Evolutionary conservation across 23 tunicate genomes (phyloP).

Genomic region (Oikopleura dioica): DNA sequence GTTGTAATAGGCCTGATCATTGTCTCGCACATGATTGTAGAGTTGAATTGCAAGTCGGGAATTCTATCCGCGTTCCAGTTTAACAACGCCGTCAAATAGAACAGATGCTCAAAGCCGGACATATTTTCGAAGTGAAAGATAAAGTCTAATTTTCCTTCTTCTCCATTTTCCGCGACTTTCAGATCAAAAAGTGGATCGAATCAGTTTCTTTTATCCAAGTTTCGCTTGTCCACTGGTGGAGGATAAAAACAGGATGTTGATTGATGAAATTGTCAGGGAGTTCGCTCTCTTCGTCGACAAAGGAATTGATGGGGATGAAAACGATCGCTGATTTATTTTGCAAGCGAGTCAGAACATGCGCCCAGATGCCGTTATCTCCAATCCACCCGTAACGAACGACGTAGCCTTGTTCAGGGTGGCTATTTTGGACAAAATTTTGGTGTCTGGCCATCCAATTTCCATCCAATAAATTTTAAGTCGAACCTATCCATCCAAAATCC

Average conservation of each 20-base stretch:
- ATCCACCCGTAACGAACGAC: constrained; percentile 1
- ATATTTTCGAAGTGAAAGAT: not conserved
- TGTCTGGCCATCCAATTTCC: too few relatives aligned
- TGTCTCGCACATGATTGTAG: not conserved
- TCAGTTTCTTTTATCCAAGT: not conserved
- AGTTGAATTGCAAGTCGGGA: not conserved
- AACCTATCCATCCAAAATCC: too few relatives aligned
- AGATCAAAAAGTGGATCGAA: too few relatives aligned
- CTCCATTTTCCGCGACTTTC: not conserved
- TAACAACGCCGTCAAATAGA: not conserved
- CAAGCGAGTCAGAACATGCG: constrained; percentile 38
- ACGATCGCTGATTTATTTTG: constrained; percentile 31
- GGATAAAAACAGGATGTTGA: not conserved
- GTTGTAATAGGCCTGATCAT: not conserved
- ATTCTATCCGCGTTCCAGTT: too few relatives aligned
- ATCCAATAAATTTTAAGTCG: too few relatives aligned
- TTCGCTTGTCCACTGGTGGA: not conserved
- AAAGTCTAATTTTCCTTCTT: not conserved
- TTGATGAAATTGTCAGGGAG: not conserved
- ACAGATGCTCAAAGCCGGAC: not conserved
- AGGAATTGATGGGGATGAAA: constrained; percentile 25
- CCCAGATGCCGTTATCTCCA: constrained; percentile 32
- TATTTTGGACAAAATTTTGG: too few relatives aligned
- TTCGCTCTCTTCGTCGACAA: constrained; percentile 15
- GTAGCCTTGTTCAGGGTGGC: too few relatives aligned